phyloP scores from a whole-genome alignment of 2,797 vertebrate genomes.

The Vespertilio murinus region DNA sequence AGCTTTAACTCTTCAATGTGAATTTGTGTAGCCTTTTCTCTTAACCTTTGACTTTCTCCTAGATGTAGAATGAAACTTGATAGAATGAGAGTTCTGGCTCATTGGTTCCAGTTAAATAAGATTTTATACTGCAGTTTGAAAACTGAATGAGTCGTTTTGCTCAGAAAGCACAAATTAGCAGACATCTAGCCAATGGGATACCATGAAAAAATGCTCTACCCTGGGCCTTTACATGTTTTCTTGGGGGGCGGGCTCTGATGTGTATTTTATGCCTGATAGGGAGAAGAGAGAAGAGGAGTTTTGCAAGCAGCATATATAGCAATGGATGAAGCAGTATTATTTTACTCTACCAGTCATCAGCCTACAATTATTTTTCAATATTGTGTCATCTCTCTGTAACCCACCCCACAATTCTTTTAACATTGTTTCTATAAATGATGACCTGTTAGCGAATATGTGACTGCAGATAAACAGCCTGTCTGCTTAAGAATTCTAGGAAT shows the following conservation, averaged over 20 bases:
- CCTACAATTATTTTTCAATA: background rate
- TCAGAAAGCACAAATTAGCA: background rate
- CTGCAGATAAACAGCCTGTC: background rate
- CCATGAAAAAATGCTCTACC: background rate
- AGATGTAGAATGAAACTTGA: background rate
- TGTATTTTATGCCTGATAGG: background rate
- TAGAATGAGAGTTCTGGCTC: conserved; percentile 8
- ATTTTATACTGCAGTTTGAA: conserved; percentile 36
- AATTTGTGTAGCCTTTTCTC: conserved; percentile 36
- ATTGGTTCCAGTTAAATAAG: conserved; percentile 18
- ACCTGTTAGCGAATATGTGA: background rate
- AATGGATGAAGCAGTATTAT: background rate
- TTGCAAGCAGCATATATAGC: background rate
- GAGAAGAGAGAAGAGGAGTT: background rate
- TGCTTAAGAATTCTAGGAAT: background rate
- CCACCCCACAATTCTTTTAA: background rate
- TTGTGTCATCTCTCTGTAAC: background rate
- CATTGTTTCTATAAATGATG: background rate
- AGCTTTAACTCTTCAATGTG: background rate
- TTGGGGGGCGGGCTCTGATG: no score
- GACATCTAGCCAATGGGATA: background rate
- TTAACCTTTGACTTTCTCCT: conserved; percentile 44
- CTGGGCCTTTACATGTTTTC: background rate
- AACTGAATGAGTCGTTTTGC: conserved; percentile 29
- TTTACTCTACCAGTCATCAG: background rate